Evolutionary conservation across 2,113 vertebrate species (phyloP), one percentile per base, ranked within the genome.

Genomic region (Ailuropoda melanoleuca): DNA sequence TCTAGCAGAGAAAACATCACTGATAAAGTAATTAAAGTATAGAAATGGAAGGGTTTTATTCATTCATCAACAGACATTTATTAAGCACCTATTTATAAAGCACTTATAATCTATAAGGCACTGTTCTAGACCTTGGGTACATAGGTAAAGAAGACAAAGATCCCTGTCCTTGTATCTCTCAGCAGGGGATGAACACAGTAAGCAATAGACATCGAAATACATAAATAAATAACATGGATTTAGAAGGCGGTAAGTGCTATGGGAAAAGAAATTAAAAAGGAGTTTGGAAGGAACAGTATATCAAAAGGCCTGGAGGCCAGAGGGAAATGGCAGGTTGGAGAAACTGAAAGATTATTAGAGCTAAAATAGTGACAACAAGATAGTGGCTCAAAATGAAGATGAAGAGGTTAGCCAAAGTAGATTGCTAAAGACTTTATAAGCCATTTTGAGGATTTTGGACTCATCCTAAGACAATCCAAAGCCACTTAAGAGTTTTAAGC

Each of bases 401-500:
- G 48, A 77, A 87, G 66, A 75, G 31, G 29, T 82, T 93, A 90
- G 46, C 15, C 68, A 77, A 72, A 66, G 19, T 64, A 70, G 66
- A 55, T 72, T 85, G 86, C 39, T 92, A 89, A 89, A 34, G 43
- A 48, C 11, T 93, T 77, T 43, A 72, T 88, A 95, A 92, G 43
- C 34, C 82, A 83, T 56, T 96, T 88, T 55, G 72, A 95, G 48
- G 77, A 95, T 91, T 93, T 91, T 60, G 26, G 95, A 78, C 58
- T 96, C 31, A 88, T 90, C 56, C 14, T 66, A 91, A 88, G 43
- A 55, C 50, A 74, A 70, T 86, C 46, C 34, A 48, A 96, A 95
- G 48, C 68, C 53, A 91, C 53, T 89, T 90, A 93, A 80, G 58
- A 62, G 26, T 95, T 97, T 93, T 89, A 91, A 95, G 56, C 39